Evolutionary conservation across 2,113 vertebrate species (phyloP), one percentile per base, ranked within the genome.

Genomic region (Cinclus cinclus): DNA sequence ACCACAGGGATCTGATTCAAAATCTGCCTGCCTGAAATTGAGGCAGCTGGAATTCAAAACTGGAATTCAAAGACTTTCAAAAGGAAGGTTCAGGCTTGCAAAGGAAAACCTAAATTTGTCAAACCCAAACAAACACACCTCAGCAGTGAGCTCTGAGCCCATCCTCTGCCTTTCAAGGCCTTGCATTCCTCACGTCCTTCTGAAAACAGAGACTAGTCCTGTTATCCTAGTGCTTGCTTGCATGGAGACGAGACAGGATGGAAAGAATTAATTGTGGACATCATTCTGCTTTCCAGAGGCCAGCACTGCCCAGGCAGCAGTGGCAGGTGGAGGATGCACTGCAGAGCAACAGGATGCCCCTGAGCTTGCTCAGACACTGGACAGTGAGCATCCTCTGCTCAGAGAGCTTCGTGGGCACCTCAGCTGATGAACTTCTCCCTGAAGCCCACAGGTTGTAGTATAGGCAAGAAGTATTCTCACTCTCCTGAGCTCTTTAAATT

Each of bases 1-100:
- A 95, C 95, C 95, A 93, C 94, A 76, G 73, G 42, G 94, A 94
- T 93, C 77, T 90, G 60, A 90, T 82, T 94, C 83, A 93, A 95
- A 87, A 95, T 70, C 73, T 92, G 86, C 44, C 79, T 92, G 73
- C 56, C 62, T 95, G 90, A 90, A 96, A 79, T 30, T 87, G 75
- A 93, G 67, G 85, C 78, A 83, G 78, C 65, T 71, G 88, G 67
- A 95, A 96, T 86, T 87, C 76, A 86, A 73, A 92, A 42, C 50
- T 89, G 92, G 89, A 95, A 94, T 90, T 92, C 79, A 77, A 92
- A 90, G 47, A 75, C 52, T 87, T 96, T 92, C 28, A 78, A 81
- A 90, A 94, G 77, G 35, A 93, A 95, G 49, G 41, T 68, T 90
- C 0, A 0, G 60, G 9, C 63, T 94, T 78, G 60, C 56, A 89